A percentile compares a stretch with the other conserved stretches of the same genome.
phyloP scores from a whole-genome alignment of 2,888 invertebrate genomes.

The Cyrtodaria siliqua region DNA sequence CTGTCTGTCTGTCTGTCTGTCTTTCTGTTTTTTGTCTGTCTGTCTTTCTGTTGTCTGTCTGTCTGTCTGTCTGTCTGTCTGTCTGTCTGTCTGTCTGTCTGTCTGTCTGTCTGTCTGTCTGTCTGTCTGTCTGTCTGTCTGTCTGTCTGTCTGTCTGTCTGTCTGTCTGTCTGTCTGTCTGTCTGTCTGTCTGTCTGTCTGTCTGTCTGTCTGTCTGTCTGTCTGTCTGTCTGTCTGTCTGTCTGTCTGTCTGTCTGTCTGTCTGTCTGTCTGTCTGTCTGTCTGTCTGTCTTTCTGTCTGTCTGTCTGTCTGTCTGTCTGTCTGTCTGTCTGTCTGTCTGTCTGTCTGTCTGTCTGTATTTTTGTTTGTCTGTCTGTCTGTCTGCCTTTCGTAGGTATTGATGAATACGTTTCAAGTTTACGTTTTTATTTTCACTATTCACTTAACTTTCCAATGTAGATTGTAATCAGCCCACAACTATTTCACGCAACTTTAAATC shows the following conservation, averaged over 20 bases:
- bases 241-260: slow-evolving; percentile 8
- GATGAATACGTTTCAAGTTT: no score
- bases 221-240: slow-evolving; percentile 11
- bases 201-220: neutral
- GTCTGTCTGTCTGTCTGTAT: no score
- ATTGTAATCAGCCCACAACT: no score
- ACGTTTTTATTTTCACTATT: no score
- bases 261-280: slow-evolving; percentile 9
- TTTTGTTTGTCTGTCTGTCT: no score
- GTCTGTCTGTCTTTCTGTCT: no score
- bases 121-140: slow-evolving; percentile 10
- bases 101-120: slow-evolving; percentile 1
- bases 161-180: slow-evolving; percentile 5
- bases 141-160: slow-evolving; percentile 5
- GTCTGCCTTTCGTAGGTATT: no score
- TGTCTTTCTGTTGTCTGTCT: no score
- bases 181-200: slow-evolving; percentile 3
- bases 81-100: slow-evolving; percentile 8
- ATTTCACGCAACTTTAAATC: no score
- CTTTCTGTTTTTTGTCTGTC: no score
- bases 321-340: slow-evolving; percentile 8
- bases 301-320: slow-evolving; percentile 11
- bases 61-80: slow-evolving; percentile 1
- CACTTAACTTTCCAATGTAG: no score
- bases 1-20: no score